Conservation (phyloP, 2,888 invertebrate genomes). For the Phragmatobia fuliginosa region DNA sequence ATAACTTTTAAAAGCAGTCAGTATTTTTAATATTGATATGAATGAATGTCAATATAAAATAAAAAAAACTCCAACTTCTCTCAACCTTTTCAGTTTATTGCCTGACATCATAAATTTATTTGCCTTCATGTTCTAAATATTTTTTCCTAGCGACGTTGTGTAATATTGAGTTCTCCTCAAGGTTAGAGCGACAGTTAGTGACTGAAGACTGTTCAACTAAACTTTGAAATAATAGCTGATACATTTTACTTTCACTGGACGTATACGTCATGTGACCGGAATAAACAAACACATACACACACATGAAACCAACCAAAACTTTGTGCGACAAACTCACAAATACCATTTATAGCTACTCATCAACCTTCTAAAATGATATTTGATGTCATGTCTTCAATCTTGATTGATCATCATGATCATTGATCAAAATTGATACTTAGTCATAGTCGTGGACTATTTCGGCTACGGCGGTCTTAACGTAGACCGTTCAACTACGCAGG, state of each 20-base stretch:
- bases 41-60: too few relatives aligned
- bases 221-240: slow-evolving; percentile 25
- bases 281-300: slow-evolving; percentile 45
- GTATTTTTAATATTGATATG: too few relatives aligned
- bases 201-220: slow-evolving; percentile 11
- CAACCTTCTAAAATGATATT: too few relatives aligned
- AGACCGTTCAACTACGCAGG: too few relatives aligned
- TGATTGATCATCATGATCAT: too few relatives aligned
- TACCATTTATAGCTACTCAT: not conserved
- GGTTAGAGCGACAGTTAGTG: not conserved
- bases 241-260: slow-evolving; percentile 41
- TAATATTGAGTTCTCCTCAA: not conserved
- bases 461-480: too few relatives aligned
- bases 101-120: not conserved
- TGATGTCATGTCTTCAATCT: too few relatives aligned
- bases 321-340: slow-evolving; percentile 23
- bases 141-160: not conserved
- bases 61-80: too few relatives aligned
- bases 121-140: not conserved
- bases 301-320: slow-evolving; percentile 26
- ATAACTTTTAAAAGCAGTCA: too few relatives aligned
- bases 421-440: too few relatives aligned
- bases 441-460: too few relatives aligned
- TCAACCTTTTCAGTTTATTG: too few relatives aligned
- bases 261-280: slow-evolving; percentile 39